Percentiles rank a stretch among this genome's conserved stretches.
phyloP scores from a whole-genome alignment of 2,113 vertebrate genomes.

The Setophaga kirtlandii region DNA sequence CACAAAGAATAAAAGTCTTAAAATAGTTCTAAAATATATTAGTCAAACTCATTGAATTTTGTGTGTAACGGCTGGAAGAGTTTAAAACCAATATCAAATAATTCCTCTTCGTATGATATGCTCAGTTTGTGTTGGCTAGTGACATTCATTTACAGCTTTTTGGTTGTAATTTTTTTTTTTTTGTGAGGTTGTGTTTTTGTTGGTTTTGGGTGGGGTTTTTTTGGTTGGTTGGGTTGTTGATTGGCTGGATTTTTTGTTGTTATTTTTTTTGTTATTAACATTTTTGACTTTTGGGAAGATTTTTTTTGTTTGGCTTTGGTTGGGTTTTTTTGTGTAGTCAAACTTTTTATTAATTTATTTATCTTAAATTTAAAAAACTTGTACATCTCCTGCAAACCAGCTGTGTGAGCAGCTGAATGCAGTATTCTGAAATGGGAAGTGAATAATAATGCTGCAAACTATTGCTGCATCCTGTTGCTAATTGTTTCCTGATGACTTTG shows the following conservation, averaged over 20 bases:
- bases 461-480: background rate
- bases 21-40: background rate
- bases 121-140: background rate
- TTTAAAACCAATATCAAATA: background rate
- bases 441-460: background rate
- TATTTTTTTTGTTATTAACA: background rate
- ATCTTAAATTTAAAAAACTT: background rate
- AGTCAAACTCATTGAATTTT: background rate
- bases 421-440: background rate
- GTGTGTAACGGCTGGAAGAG: background rate
- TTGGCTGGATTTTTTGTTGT: background rate
- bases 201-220: fast-evolving
- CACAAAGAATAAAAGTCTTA: background rate
- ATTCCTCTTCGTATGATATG: background rate
- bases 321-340: background rate
- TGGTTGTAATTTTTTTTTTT: background rate
- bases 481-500: background rate
- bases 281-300: background rate
- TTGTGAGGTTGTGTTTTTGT: background rate
- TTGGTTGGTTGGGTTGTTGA: background rate
- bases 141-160: background rate
- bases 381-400: background rate
- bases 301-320: background rate
- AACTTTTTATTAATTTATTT: background rate
- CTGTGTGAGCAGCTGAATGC: background rate